Conservation (phyloP, 2,113 vertebrate species). For the Ptilorrhoa leucosticta region DNA sequence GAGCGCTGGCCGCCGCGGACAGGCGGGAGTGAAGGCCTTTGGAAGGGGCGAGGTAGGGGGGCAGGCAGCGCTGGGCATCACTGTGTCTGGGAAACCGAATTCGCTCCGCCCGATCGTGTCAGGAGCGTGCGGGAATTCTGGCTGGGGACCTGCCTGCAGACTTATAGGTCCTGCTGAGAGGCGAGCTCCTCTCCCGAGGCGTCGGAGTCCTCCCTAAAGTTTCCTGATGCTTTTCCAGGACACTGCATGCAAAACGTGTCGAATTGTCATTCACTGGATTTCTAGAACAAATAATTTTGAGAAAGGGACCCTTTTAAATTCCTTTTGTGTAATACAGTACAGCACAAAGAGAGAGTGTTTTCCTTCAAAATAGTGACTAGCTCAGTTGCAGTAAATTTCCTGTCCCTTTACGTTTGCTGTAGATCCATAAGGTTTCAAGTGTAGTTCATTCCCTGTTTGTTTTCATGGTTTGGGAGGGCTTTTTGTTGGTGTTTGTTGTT, state of each 20-base stretch:
- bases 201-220: rapidly evolving
- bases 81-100: not conserved
- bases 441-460: not conserved
- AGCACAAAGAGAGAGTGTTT: no score
- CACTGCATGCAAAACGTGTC: rapidly evolving
- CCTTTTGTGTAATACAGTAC: rapidly evolving
- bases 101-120: not conserved
- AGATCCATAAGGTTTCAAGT: not conserved
- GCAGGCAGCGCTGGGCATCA: no score
- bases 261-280: not conserved
- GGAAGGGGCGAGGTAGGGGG: no score
- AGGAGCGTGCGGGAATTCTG: not conserved
- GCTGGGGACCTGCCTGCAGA: no score
- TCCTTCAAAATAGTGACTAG: not conserved
- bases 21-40: not conserved
- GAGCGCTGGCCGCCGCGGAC: not conserved
- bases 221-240: not conserved
- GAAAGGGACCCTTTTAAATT: rapidly evolving
- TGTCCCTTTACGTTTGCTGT: not conserved
- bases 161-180: not conserved
- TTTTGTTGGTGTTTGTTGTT: not conserved
- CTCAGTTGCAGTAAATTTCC: not conserved
- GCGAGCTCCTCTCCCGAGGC: rapidly evolving
- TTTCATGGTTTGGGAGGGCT: not conserved
- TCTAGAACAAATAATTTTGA: not conserved